Evolutionary conservation across 2,888 invertebrate genomes (phyloP).

Genomic region (Eurytoma californica): DNA sequence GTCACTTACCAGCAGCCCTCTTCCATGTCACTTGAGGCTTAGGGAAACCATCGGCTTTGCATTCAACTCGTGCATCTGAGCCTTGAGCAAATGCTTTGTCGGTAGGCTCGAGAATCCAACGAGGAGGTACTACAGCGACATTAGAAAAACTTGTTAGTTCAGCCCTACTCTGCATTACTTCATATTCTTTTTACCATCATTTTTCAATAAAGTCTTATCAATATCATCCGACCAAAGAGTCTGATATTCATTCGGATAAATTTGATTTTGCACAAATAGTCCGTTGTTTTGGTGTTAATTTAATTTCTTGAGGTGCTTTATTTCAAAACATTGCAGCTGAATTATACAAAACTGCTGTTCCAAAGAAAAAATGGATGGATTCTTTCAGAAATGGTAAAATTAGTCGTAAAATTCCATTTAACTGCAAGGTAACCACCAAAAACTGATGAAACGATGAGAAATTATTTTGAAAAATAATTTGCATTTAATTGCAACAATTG

Average conservation of each 20-base stretch:
- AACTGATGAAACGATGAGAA: no score
- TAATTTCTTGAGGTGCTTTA: no score
- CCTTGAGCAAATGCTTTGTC: constrained; percentile 97
- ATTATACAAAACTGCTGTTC: not conserved
- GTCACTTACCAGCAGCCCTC: constrained; percentile 89
- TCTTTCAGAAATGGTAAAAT: no score
- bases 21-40: constrained; percentile 97
- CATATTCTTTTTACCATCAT: constrained; percentile 9
- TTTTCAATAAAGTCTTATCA: constrained; percentile 34
- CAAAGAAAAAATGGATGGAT: no score
- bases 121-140: constrained; percentile 88
- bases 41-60: constrained; percentile 96
- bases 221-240: constrained; percentile 26
- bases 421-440: no score
- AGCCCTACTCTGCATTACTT: not conserved
- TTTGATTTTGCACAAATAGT: constrained; percentile 13
- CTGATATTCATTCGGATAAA: constrained; percentile 6
- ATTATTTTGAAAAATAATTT: no score
- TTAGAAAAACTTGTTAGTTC: constrained; percentile 34
- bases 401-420: no score
- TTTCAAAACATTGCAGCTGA: no score
- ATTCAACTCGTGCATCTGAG: constrained; percentile 94
- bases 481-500: no score
- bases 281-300: constrained; percentile 12
- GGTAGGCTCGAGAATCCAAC: constrained; percentile 96